phyloP scores from a whole-genome alignment of 1,140 invertebrate genomes.

The Plodia interpunctella region DNA sequence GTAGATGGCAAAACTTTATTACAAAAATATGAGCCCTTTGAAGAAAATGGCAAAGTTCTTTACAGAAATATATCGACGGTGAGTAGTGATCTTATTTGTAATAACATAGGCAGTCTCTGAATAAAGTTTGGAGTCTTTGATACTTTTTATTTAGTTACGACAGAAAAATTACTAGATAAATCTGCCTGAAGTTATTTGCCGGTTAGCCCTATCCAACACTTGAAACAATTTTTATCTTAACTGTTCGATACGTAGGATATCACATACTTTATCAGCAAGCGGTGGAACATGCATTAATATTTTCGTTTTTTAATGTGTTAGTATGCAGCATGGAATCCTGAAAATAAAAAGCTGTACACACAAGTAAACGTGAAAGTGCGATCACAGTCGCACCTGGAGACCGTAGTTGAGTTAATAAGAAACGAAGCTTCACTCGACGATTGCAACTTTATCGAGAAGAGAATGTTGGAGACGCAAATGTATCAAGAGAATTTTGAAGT shows the following conservation, averaged over 20 bases:
- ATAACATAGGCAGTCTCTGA: too few relatives aligned
- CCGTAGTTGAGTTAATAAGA: constrained; percentile 87
- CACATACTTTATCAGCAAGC: too few relatives aligned
- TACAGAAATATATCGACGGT: constrained; percentile 93
- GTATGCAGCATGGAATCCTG: constrained; percentile 89
- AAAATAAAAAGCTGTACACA: constrained; percentile 87
- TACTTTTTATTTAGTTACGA: too few relatives aligned
- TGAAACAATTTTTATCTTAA: too few relatives aligned
- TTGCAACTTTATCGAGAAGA: constrained; percentile 84
- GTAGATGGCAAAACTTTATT: constrained; percentile 91
- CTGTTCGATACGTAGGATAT: too few relatives aligned
- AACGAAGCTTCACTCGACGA: constrained; percentile 84
- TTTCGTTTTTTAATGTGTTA: constrained; percentile 38
- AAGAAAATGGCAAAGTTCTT: constrained; percentile 86
- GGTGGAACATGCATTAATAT: background rate
- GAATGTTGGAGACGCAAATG: constrained; percentile 85
- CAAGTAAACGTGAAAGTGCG: constrained; percentile 86
- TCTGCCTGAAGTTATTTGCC: too few relatives aligned
- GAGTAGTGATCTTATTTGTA: constrained; percentile 55
- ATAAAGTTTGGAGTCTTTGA: too few relatives aligned
- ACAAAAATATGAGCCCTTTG: constrained; percentile 91
- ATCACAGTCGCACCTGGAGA: constrained; percentile 84
- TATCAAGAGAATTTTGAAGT: constrained; percentile 93
- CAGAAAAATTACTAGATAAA: too few relatives aligned
- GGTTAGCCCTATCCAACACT: too few relatives aligned